phyloP scores from a whole-genome alignment of 64 coral and sea anemone species.

The Cladopsammia gracilis region DNA sequence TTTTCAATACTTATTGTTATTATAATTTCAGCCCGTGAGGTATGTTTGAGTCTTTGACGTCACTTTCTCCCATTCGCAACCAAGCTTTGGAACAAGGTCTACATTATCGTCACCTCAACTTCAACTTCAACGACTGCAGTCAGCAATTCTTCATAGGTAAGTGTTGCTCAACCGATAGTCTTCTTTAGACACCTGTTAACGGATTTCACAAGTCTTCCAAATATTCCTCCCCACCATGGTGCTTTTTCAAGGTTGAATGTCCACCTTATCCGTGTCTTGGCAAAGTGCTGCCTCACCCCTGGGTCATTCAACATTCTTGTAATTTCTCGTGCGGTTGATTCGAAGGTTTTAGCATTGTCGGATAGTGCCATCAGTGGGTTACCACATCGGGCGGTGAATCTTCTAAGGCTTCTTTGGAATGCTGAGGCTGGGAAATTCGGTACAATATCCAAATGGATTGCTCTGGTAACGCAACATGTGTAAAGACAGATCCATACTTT shows the following conservation, averaged over 20 bases:
- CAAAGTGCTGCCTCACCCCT: not conserved
- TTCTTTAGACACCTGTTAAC: slow-evolving; percentile 24
- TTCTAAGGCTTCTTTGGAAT: not conserved
- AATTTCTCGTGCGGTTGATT: slow-evolving; percentile 22
- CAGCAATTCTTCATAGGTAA: not conserved
- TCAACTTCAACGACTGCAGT: no score
- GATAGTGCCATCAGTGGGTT: slow-evolving; percentile 25
- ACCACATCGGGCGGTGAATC: slow-evolving; percentile 54
- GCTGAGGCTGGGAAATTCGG: not conserved
- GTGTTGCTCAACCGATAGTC: not conserved
- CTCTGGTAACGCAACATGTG: slow-evolving; percentile 11
- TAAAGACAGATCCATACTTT: slow-evolving; percentile 35
- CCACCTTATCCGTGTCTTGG: slow-evolving; percentile 15
- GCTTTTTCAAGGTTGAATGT: slow-evolving; percentile 38
- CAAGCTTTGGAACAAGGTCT: no score
- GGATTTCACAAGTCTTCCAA: not conserved
- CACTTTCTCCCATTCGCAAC: no score
- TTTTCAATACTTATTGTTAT: no score
- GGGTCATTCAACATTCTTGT: slow-evolving; percentile 14
- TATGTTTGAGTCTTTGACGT: no score
- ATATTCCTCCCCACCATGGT: not conserved
- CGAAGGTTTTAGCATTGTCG: slow-evolving; percentile 63
- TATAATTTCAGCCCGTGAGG: no score
- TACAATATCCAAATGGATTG: slow-evolving; percentile 21
- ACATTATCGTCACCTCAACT: no score